phyloP scores from a whole-genome alignment of 1,140 invertebrate species.

The Orchesella cincta region DNA sequence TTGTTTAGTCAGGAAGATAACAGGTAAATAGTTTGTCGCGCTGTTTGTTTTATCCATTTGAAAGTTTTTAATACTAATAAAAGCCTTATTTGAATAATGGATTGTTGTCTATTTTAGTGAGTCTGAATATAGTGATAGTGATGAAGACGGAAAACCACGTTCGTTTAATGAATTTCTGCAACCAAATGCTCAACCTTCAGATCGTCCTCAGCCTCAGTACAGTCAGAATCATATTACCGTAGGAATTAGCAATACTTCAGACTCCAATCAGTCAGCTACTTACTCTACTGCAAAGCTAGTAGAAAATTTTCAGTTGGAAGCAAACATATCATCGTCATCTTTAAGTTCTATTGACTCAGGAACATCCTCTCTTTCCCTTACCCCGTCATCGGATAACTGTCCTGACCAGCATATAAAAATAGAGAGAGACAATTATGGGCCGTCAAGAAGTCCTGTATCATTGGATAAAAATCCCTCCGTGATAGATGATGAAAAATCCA shows the following conservation, averaged over 20 bases:
- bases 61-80: background rate
- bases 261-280: background rate
- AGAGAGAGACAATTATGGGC: background rate
- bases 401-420: background rate
- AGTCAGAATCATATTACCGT: background rate
- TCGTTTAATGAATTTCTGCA: background rate
- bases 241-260: background rate
- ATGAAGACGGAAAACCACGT: background rate
- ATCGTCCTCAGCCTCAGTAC: background rate
- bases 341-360: slow-evolving; percentile 21
- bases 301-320: slow-evolving; percentile 1
- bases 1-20: slow-evolving; percentile 45
- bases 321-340: slow-evolving; percentile 17
- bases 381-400: background rate
- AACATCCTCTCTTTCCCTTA: slow-evolving; percentile 26
- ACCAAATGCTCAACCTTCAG: background rate
- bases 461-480: slow-evolving; percentile 33
- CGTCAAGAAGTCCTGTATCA: background rate
- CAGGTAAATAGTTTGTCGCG: background rate
- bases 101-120: slow-evolving; percentile 13
- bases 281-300: background rate
- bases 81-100: background rate
- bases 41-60: background rate
- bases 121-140: slow-evolving; percentile 10
- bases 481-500: background rate